Evolutionary conservation across 2,797 vertebrate species (phyloP), one percentile per base, ranked within the genome.

Genomic region (Zenarchopterus dispar): DNA sequence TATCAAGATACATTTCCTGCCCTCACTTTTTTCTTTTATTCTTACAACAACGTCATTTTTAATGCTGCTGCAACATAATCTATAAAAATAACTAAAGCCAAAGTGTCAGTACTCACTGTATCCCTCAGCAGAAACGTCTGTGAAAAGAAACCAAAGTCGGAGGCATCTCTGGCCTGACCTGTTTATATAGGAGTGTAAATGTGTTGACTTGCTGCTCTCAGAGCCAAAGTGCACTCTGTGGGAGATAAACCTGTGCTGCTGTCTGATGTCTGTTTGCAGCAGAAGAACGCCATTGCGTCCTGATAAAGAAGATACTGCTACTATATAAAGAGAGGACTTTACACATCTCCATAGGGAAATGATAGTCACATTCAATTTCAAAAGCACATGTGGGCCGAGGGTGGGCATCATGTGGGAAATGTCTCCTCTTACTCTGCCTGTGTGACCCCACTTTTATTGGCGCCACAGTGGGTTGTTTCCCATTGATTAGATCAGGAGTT

Each of bases 201-300:
- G 78, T 90, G 86, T 92, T 88, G 88, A 92, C 90, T 87, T 86
- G 82, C 89, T 43, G 64, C 61, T 80, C 81, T 56, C 48, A 43
- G 86, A 89, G 90, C 79, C 91, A 94, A 94, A 94, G 93, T 93
- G 86, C 93, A 93, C 47, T 75, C 26, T 22, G 65, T 41, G 56
- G 54, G 63, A 89, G 88, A 91, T 91, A 92, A 92, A 92, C 82
- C 60, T 39, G 17, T 10, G 33, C 44, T 80, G 67, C 69, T 70
- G 55, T 56, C 67, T 4, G n/a, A 3, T 41, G 9, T 59, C 23
- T 31, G 64, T 42, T 57, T 69, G 59, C 55, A 46, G 41, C 49
- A 64, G 11, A 56, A 31, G 69, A 65, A 41, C 50, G 56, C 47
- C 52, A 69, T 39, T 77, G 48, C 18, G 13, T 74, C 23, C 70